Evolutionary conservation across 2,797 vertebrate genomes (phyloP), one percentile per base, ranked within the genome.

Genomic region (Uromys caudimaculatus): DNA sequence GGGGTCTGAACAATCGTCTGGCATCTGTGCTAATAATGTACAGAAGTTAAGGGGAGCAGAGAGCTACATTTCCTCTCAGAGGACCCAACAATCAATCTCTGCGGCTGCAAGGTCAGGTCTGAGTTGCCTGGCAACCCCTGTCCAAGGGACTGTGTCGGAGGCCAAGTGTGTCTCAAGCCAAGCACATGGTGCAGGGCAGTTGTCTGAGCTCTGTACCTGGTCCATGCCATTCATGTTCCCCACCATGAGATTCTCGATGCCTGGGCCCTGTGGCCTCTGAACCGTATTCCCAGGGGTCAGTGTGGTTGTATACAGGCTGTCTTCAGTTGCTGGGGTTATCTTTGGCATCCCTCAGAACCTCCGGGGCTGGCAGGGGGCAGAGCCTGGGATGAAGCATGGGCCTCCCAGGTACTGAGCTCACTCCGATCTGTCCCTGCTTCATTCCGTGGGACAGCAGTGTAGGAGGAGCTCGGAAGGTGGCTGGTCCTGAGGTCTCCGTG

Each of bases 371-470:
- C 4, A 27, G 54, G 35, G 62, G 21, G 29, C 75, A 79, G 12
- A 52, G 14, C 35, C 88, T 17, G 9, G 58, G n/a, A 60, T 23
- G 7, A 16, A 50, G 23, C 21, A 1, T 4, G 23, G 54, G 12
- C 12, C 67, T 84, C 56, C 77, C 17, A 17, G n/a, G 14, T 8
- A 8, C 81, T 41, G 50, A 16, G 24, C 8, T 3, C 11, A 10
- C 69, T 7, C 1, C 1, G 0, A 10, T 29, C n/a, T 29, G 2
- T 47, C 24, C 29, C 32, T n/a, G 41, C 50, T 10, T 32, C 32
- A 1, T 29, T n/a, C 24, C 32, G 10, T 1, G 12, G 77, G 29
- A 29, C 60, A 2, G 44, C 52, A 3, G 35, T 52, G 8, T 0
- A 5, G 24, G 29, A 5, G 54, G 64, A 6, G 14, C 12, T 1